Evolutionary conservation across 2,113 vertebrate species (phyloP).

Genomic region (Tachysurus vachellii): DNA sequence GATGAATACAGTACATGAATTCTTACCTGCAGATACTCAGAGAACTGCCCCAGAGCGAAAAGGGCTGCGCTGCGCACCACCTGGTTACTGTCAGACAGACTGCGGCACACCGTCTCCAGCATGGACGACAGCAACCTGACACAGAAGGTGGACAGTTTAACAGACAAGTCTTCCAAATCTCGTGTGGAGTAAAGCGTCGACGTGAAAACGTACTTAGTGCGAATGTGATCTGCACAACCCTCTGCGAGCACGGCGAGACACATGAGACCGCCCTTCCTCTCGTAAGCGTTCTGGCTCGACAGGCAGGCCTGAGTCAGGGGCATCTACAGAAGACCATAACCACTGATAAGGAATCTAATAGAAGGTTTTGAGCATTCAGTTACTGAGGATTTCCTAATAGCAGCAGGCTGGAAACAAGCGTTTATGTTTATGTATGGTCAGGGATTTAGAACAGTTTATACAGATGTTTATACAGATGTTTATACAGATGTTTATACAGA

Average conservation of each 20-base stretch:
- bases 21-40: conserved; percentile 85
- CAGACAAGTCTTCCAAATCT: background rate
- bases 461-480: too few species aligned
- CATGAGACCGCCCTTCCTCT: conserved; percentile 85
- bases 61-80: conserved; percentile 82
- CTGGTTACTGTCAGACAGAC: conserved; percentile 77
- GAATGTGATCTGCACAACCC: conserved; percentile 87
- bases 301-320: conserved; percentile 79
- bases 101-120: conserved; percentile 81
- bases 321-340: conserved; percentile 72
- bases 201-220: conserved; percentile 72
- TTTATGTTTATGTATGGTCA: too few species aligned
- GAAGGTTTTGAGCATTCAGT: too few species aligned
- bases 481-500: too few species aligned
- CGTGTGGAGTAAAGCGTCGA: background rate
- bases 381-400: background rate
- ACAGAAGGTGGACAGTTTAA: background rate
- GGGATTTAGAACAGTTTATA: too few species aligned
- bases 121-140: conserved; percentile 78
- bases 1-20: background rate
- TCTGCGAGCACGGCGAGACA: conserved; percentile 87
- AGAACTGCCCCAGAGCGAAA: conserved; percentile 88
- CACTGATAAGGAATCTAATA: rapidly evolving
- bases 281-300: conserved; percentile 75
- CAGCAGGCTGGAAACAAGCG: too few species aligned